Percentiles rank a stretch among this genome's conserved stretches.
Conservation (phyloP, 1,140 invertebrate genomes). For the Drosophila nikananu region DNA sequence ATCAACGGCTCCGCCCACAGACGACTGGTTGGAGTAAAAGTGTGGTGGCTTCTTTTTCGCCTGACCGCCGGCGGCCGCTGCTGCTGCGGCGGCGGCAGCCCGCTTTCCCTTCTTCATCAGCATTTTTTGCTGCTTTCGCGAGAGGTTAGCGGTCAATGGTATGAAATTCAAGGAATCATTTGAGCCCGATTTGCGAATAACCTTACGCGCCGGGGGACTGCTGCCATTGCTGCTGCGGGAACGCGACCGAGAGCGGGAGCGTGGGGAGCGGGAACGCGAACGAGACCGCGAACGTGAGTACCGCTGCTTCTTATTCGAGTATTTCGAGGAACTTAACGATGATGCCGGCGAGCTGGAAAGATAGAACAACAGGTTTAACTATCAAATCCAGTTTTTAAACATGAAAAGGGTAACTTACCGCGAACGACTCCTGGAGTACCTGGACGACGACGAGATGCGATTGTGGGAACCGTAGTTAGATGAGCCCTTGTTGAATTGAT, state of each 20-base stretch:
- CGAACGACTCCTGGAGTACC: constrained; percentile 75
- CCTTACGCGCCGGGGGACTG: constrained; percentile 74
- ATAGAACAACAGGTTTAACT: constrained; percentile 7
- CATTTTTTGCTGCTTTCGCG: constrained; percentile 75
- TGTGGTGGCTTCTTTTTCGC: constrained; percentile 86
- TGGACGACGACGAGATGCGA: constrained; percentile 40
- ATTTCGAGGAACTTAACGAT: constrained; percentile 67
- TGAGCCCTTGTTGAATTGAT: constrained; percentile 61
- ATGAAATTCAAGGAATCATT: constrained; percentile 73
- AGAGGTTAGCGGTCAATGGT: constrained; percentile 67
- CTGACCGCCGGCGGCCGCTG: constrained; percentile 15
- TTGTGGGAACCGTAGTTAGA: constrained; percentile 43
- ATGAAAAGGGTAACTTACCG: constrained; percentile 55
- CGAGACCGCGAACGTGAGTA: constrained; percentile 69
- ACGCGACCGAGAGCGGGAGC: constrained; percentile 63
- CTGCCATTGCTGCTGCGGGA: constrained; percentile 63
- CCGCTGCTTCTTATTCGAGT: constrained; percentile 71
- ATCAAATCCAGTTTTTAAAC: background rate
- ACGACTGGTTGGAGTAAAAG: constrained; percentile 88
- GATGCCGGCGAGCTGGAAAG: constrained; percentile 55
- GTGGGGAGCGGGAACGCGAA: constrained; percentile 59
- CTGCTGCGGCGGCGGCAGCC: constrained; percentile 57
- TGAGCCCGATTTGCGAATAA: constrained; percentile 64
- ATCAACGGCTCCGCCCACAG: constrained; percentile 87
- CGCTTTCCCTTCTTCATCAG: constrained; percentile 86